Percentiles rank a stretch among this genome's conserved stretches.
Evolutionary conservation across 2,113 vertebrate species (phyloP).

Genomic region (Trematocara variabile): DNA sequence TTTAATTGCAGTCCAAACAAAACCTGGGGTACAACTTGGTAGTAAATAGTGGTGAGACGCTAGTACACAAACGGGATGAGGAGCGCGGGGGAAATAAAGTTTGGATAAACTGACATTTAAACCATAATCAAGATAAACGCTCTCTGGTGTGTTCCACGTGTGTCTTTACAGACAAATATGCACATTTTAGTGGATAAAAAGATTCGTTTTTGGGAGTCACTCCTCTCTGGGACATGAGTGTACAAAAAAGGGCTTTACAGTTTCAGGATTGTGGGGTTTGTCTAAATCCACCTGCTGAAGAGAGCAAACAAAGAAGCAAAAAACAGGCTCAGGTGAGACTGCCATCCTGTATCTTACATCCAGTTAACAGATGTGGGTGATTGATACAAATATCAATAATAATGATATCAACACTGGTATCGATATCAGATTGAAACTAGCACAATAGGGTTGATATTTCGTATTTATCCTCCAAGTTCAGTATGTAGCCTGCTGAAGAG

Average conservation of each 20-base stretch:
- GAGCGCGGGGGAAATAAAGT: not conserved
- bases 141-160: not conserved
- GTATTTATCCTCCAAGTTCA: not conserved
- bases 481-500: not conserved
- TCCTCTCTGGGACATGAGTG: not conserved
- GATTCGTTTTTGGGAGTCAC: not conserved
- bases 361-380: not conserved
- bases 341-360: not conserved
- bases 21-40: slow-evolving; percentile 52
- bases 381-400: not conserved
- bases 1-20: slow-evolving; percentile 86
- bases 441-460: not conserved
- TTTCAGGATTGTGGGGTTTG: not conserved
- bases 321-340: not conserved
- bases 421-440: not conserved
- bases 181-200: not conserved
- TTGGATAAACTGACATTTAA: not conserved
- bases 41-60: slow-evolving; percentile 47
- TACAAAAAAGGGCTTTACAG: not conserved
- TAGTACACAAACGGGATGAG: slow-evolving; percentile 3
- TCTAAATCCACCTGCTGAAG: not conserved
- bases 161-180: not conserved
- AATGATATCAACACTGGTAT: not conserved
- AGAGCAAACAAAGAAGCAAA: not conserved
- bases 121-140: not conserved